A percentile compares a stretch with the other conserved stretches of the same genome.
Evolutionary conservation across 2,797 vertebrate species (phyloP).

Genomic region (Helicolenus hilgendorfi): DNA sequence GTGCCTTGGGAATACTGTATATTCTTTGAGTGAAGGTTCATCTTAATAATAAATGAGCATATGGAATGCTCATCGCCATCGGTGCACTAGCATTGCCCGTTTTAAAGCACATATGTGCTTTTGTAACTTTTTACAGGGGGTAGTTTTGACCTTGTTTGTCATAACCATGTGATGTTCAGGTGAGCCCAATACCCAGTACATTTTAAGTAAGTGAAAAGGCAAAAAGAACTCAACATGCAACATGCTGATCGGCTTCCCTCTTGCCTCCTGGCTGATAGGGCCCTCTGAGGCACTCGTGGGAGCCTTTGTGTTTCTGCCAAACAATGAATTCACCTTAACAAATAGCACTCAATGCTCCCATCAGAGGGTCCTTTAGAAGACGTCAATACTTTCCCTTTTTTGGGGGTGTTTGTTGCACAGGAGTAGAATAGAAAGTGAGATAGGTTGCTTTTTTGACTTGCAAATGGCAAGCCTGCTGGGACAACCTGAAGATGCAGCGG

Average conservation of each 20-base stretch:
- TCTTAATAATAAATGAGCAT: constrained; percentile 28
- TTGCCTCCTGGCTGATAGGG: background rate
- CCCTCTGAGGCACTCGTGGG: constrained; percentile 8
- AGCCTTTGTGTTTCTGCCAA: constrained; percentile 31
- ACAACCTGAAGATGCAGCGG: background rate
- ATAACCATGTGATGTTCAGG: background rate
- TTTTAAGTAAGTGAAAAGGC: constrained; percentile 20
- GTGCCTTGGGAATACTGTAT: background rate
- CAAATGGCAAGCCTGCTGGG: background rate
- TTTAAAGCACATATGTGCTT: background rate
- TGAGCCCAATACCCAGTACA: background rate
- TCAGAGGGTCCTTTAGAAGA: constrained; percentile 10
- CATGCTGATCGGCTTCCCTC: constrained; percentile 23
- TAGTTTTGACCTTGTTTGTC: constrained; percentile 1
- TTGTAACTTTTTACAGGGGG: background rate
- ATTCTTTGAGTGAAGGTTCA: background rate
- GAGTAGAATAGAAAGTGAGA: background rate
- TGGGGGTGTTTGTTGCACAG: background rate
- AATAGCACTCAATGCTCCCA: constrained; percentile 9
- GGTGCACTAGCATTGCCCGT: background rate
- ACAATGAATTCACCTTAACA: constrained; percentile 28
- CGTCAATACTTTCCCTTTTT: background rate
- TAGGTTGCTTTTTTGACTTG: background rate
- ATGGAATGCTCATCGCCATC: background rate
- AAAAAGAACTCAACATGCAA: constrained; percentile 18